Evolutionary conservation across 1,140 invertebrate genomes (phyloP), one percentile per base, ranked within the genome.

Genomic region (Thaumetopoea pityocampa): DNA sequence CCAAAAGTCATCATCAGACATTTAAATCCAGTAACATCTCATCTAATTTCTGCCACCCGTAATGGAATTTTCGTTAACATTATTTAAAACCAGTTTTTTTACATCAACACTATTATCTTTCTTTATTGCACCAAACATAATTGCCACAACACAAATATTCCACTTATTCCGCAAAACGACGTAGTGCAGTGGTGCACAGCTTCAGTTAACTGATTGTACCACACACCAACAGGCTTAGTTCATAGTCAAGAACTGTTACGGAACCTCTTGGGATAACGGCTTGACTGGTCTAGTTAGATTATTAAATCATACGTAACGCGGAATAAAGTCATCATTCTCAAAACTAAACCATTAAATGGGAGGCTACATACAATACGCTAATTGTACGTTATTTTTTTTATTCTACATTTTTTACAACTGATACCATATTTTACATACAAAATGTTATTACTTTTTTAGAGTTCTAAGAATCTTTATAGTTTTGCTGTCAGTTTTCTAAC

Each of bases 171-270:
- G 41, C 29, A 35, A 30, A 33, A 34, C 20, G 9, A 9, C 37
- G 28, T 32, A 8, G 28, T 28, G 37, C 18, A 17, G 28, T 23
- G 28, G 37, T 33, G 47, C 37, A 46, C 30, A 45, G 38, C 17
- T 15, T 34, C 43, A 30, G 34, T 22, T 55, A 64, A 67, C 64
- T 63, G 56, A 60, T 46, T 58, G 40, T 42, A 48, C 47, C 51
- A 51, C 44, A 54, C 53, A 43, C 51, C 43, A 33, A 23, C 33
- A 28, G 37, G 15, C 16, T 12, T 24, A 37, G 18, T 30, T 24
- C 15, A 41, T 30, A 28, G 32, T 10, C 22, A 24, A 46, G 33
- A 56, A 58, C 54, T 47, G 58, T 62, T 57, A 61, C 46, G 42
- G 12, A 2, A 10, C 14, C 24, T 30, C 37, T 41, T 40, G 42